Evolutionary conservation across 2,888 invertebrate species (phyloP), one percentile per base, ranked within the genome.

Genomic region (Adela reaumurella): DNA sequence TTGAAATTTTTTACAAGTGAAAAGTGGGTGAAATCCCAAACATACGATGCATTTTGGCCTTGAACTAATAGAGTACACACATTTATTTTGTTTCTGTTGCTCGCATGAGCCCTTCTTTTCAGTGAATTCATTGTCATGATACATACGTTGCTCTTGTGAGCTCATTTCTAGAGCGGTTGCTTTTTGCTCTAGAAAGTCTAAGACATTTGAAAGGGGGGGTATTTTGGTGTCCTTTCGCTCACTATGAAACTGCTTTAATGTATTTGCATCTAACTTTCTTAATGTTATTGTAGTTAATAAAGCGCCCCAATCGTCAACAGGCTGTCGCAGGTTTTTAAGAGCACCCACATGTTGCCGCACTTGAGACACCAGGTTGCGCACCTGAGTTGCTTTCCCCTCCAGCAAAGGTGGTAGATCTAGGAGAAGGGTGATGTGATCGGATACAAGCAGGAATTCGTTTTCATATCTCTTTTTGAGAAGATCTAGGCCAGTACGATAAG

Each of bases 11-110:
- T 35, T 8, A 41, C 50, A 51, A 8, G 14, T 14, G n/a, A n/a
- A n/a, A n/a, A n/a, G n/a, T n/a, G n/a, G n/a, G n/a, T n/a, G n/a
- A n/a, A n/a, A n/a, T n/a, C n/a, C n/a, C n/a, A n/a, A n/a, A n/a
- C n/a, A n/a, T n/a, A n/a, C n/a, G n/a, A 49, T 45, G 50, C 47
- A 54, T 43, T 44, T 49, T 54, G 41, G 52, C 51, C 10, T 44
- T 42, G 2, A 19, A 46, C 50, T 52, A 52, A 53, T 50, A 53
- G 17, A 16, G 8, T 24, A 24, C 4, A 35, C 35, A 35, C 14
- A 11, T 35, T 35, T 35, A 35, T 35, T 14, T 35, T 3, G 24
- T 24, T 24, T 24, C 6, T 24, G 24, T 6, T 6, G 24, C 10
- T 24, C 24, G 24, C 10, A 24, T 24, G 24, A 24, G 24, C 24